phyloP scores from a whole-genome alignment of 2,888 invertebrate species.

The Agrochola litura region DNA sequence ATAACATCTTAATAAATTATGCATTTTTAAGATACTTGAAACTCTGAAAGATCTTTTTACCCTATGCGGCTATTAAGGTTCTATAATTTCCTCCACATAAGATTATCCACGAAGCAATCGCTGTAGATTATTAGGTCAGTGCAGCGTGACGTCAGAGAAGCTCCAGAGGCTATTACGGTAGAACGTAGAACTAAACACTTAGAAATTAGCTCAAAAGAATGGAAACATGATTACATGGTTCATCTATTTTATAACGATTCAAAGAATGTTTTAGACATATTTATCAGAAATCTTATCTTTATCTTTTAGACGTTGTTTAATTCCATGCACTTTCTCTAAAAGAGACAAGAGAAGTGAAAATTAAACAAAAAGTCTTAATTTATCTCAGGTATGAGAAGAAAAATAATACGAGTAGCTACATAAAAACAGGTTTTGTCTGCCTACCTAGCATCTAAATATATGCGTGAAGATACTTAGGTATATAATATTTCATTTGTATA shows the following conservation, averaged over 20 bases:
- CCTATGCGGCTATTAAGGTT: background rate
- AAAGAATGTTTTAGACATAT: background rate
- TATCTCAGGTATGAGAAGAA: background rate
- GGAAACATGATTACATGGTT: background rate
- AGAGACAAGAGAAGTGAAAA: background rate
- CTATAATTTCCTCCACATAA: background rate
- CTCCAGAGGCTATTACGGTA: background rate
- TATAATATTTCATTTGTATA: constrained; percentile 24
- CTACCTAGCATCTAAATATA: background rate
- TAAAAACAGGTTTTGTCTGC: background rate
- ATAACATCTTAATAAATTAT: background rate
- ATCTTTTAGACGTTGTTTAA: background rate
- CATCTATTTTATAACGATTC: background rate
- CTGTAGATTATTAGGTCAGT: constrained; percentile 25
- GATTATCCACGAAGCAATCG: constrained; percentile 9
- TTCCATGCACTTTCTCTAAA: background rate
- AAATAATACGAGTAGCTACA: background rate
- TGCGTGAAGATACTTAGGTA: background rate
- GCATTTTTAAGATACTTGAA: background rate
- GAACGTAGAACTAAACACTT: background rate
- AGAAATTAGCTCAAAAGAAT: background rate
- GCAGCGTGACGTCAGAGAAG: constrained; percentile 24
- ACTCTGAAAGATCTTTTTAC: background rate
- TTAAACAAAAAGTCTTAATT: background rate
- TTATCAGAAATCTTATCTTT: background rate